Evolutionary conservation across 2,888 invertebrate species (phyloP).

Genomic region (Orthosia cruda): DNA sequence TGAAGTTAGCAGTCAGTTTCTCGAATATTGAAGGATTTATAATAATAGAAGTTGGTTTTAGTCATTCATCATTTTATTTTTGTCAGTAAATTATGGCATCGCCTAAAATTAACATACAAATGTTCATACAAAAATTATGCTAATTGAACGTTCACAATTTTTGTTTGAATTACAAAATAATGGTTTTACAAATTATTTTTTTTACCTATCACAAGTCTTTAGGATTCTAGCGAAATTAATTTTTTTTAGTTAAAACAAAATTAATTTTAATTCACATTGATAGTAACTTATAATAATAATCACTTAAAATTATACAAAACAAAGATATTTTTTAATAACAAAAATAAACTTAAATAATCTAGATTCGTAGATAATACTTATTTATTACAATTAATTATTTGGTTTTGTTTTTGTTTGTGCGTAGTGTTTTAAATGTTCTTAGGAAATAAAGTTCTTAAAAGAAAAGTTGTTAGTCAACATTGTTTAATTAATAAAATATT

Average conservation of each 20-base stretch:
- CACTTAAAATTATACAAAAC: slow-evolving; percentile 37
- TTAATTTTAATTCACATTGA: slow-evolving; percentile 30
- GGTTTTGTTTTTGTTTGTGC: slow-evolving; percentile 64
- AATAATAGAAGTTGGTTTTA: slow-evolving; percentile 24
- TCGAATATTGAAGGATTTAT: neutral
- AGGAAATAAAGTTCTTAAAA: slow-evolving; percentile 21
- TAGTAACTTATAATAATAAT: slow-evolving; percentile 23
- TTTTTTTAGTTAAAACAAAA: slow-evolving; percentile 22
- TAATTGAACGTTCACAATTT: slow-evolving; percentile 60
- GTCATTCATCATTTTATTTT: slow-evolving; percentile 61
- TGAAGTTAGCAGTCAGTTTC: neutral
- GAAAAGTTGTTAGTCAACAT: slow-evolving; percentile 15
- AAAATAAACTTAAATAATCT: slow-evolving; percentile 57
- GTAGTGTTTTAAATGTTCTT: slow-evolving; percentile 26
- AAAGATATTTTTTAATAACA: slow-evolving; percentile 61
- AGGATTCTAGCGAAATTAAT: slow-evolving; percentile 57
- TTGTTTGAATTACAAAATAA: slow-evolving; percentile 53
- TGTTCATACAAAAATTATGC: slow-evolving; percentile 74
- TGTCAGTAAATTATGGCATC: slow-evolving; percentile 71
- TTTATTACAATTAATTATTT: slow-evolving; percentile 61
- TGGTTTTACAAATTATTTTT: slow-evolving; percentile 44
- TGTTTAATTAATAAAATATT: slow-evolving; percentile 10
- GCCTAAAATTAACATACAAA: slow-evolving; percentile 69
- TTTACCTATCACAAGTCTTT: slow-evolving; percentile 63
- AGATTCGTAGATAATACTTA: slow-evolving; percentile 66